A percentile compares a stretch with the other conserved stretches of the same genome.
Evolutionary conservation across 2,888 invertebrate genomes (phyloP).

Genomic region (Aphelenchoides bicaudatus): DNA sequence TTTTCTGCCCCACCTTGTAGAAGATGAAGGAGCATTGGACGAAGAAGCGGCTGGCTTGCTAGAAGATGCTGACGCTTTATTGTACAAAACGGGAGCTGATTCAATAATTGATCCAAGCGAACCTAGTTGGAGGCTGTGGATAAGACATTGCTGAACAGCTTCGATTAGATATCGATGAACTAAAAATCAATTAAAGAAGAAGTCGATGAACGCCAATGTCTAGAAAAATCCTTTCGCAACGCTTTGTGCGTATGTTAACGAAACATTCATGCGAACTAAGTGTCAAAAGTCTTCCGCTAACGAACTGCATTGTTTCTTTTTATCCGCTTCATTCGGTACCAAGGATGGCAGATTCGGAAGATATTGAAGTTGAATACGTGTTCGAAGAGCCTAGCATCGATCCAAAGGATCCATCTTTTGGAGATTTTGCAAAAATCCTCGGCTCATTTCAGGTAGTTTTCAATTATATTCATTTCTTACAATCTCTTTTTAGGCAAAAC

Average conservation of each 20-base stretch:
- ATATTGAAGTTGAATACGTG: slow-evolving; percentile 54
- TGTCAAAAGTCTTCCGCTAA: not conserved
- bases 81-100: slow-evolving; percentile 17
- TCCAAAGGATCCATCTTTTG: slow-evolving; percentile 44
- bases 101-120: slow-evolving; percentile 8
- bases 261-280: not conserved
- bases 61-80: slow-evolving; percentile 1
- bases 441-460: slow-evolving; percentile 44
- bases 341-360: slow-evolving; percentile 2
- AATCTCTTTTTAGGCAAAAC: slow-evolving; percentile 32
- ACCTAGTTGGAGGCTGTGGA: not conserved
- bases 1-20: no score
- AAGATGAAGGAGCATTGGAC: no score
- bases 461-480: not conserved
- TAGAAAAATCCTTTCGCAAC: slow-evolving; percentile 1
- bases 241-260: no score
- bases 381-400: slow-evolving; percentile 47
- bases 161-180: not conserved
- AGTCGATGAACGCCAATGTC: no score
- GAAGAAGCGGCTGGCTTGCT: slow-evolving; percentile 1
- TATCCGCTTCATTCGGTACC: not conserved
- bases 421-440: slow-evolving; percentile 49
- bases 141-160: not conserved
- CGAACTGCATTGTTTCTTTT: not conserved
- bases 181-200: not conserved